Evolutionary conservation across 2,797 vertebrate species (phyloP), one percentile per base, ranked within the genome.

Genomic region (Chanos chanos): DNA sequence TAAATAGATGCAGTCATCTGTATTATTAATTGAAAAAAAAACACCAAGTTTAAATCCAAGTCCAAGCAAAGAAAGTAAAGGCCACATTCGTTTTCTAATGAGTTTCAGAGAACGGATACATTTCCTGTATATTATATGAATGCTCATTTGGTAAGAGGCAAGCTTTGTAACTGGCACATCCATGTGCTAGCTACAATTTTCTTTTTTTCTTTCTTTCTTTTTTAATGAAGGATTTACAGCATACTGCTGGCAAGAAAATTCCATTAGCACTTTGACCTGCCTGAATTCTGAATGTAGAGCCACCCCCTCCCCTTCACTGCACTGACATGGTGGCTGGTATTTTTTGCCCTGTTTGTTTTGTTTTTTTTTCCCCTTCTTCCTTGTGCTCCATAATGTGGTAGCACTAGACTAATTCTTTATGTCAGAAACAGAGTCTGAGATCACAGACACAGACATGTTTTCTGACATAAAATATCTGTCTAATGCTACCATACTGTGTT

Each of bases 211-310:
- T 0, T 6, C 52, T 57, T 65, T 18, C 51, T 60, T 66, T 64
- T 49, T 7, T 73, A 63, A 60, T 53, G 58, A 33, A 48, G 54
- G 70, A 76, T 87, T 86, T 86, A 86, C 80, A 55, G 77, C 80
- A 63, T 47, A 36, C 66, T 75, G 67, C 83, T 89, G 87, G 87
- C 83, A 86, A 76, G 75, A 85, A 84, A 80, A 81, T 10, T 73
- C 73, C 78, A 86, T 89, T 87, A 86, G 74, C 59, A 80, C 75
- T 72, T 63, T 81, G 79, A 82, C 80, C 81, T 68, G 50, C 53
- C 63, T 66, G 68, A 65, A 78, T 65, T 69, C 68, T 73, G 64
- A 64, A 68, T 74, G 68, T 70, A 68, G 72, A 64, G 79, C 43
- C 40, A 70, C 60, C 55, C 62, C 64, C 41, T 19, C 36, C 63